Conservation (phyloP, 2,797 vertebrate genomes). For the Megalops cyprinoides region DNA sequence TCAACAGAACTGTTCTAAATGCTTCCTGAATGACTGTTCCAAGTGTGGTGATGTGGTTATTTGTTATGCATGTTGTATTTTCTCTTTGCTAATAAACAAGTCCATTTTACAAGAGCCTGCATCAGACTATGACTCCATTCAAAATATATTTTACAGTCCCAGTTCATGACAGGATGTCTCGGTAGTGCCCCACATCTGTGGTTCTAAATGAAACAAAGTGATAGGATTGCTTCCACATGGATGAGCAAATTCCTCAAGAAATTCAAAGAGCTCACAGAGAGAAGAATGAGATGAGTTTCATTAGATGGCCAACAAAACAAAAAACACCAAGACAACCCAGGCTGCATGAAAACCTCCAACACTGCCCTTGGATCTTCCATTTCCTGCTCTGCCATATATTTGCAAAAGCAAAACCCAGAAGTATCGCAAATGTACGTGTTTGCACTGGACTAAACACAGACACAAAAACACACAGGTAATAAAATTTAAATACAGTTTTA, state of each 20-base stretch:
- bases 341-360: not conserved
- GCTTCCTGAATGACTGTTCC: not conserved
- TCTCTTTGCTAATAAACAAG: constrained; percentile 7
- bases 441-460: not conserved
- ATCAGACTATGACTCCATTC: not conserved
- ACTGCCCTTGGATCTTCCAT: no score
- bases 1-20: not conserved
- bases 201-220: no score
- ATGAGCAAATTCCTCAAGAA: not conserved
- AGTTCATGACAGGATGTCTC: not conserved
- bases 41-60: not conserved
- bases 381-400: not conserved
- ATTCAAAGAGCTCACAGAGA: not conserved
- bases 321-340: not conserved
- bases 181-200: not conserved
- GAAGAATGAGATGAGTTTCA: not conserved
- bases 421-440: not conserved
- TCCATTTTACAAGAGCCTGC: constrained; percentile 2
- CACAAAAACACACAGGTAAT: not conserved
- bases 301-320: not conserved
- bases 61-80: constrained; percentile 14
- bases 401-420: not conserved
- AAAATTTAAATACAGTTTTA: constrained; percentile 37
- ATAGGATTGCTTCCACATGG: not conserved
- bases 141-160: not conserved